Conservation (phyloP, 1,140 invertebrate species). For the Halesus radiatus region DNA sequence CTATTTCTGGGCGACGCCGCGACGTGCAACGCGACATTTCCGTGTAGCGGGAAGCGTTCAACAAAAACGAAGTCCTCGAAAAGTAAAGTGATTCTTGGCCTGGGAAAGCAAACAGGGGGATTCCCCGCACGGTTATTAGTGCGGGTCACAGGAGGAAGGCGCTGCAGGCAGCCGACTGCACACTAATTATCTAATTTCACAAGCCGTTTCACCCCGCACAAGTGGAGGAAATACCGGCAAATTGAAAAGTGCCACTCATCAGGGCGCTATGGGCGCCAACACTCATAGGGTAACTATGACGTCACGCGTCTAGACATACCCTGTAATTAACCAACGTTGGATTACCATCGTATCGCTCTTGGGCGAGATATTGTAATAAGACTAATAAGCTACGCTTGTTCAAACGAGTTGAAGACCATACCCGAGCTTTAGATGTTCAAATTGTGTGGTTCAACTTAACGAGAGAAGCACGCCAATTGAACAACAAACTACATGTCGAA, state of each 20-base stretch:
- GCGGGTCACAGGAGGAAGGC: constrained; percentile 25
- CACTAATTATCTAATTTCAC: constrained; percentile 49
- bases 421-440: too few species aligned
- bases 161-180: constrained; percentile 37
- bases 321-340: too few species aligned
- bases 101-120: constrained; percentile 25
- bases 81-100: constrained; percentile 28
- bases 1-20: neutral
- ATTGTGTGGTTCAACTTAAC: too few species aligned
- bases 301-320: neutral
- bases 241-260: constrained; percentile 43
- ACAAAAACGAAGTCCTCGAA: constrained; percentile 7
- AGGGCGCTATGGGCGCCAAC: neutral
- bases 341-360: too few species aligned
- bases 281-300: neutral
- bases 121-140: constrained; percentile 32
- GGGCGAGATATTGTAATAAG: too few species aligned
- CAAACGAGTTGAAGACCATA: too few species aligned
- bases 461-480: too few species aligned
- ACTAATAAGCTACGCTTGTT: too few species aligned
- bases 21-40: neutral
- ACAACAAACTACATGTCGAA: too few species aligned
- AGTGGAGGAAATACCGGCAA: constrained; percentile 27
- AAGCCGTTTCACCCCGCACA: constrained; percentile 38
- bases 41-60: neutral